phyloP scores from a whole-genome alignment of 30 jellyfish, hydroid and myxozoan species.

The Aurelia aurita region DNA sequence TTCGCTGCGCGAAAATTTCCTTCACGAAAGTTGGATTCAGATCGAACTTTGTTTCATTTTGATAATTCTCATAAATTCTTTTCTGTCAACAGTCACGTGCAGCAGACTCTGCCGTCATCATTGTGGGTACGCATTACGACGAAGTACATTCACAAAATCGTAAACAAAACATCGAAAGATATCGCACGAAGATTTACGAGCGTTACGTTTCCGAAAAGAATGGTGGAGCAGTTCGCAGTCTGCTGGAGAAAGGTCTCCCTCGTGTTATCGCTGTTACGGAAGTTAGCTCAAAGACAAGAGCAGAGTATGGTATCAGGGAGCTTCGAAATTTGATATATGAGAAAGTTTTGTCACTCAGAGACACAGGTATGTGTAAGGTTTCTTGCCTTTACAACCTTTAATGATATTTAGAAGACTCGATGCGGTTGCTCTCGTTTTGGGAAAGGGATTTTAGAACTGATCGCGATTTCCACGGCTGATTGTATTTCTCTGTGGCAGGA shows the following conservation, averaged over 20 bases:
- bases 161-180: constrained; percentile 23
- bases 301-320: constrained; percentile 60
- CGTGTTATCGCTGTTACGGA: constrained; percentile 79
- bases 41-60: too few relatives aligned
- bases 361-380: constrained; percentile 32
- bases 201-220: constrained; percentile 70
- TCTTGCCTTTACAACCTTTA: too few relatives aligned
- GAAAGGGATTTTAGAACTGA: too few relatives aligned
- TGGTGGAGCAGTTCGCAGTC: constrained; percentile 78
- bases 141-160: constrained; percentile 43
- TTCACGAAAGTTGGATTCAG: too few relatives aligned
- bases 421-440: too few relatives aligned
- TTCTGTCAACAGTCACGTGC: constrained; percentile 80
- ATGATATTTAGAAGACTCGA: too few relatives aligned
- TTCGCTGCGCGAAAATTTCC: too few relatives aligned
- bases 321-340: constrained; percentile 78
- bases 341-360: constrained; percentile 75
- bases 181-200: constrained; percentile 33
- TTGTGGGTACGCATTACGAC: constrained; percentile 93
- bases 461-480: too few relatives aligned
- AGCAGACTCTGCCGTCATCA: constrained; percentile 82
- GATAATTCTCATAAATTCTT: neutral
- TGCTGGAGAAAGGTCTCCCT: constrained; percentile 83
- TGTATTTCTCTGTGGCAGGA: too few relatives aligned
- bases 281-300: constrained; percentile 76